Evolutionary conservation across 2,113 vertebrate species (phyloP).

Genomic region (Gymnogyps californianus): DNA sequence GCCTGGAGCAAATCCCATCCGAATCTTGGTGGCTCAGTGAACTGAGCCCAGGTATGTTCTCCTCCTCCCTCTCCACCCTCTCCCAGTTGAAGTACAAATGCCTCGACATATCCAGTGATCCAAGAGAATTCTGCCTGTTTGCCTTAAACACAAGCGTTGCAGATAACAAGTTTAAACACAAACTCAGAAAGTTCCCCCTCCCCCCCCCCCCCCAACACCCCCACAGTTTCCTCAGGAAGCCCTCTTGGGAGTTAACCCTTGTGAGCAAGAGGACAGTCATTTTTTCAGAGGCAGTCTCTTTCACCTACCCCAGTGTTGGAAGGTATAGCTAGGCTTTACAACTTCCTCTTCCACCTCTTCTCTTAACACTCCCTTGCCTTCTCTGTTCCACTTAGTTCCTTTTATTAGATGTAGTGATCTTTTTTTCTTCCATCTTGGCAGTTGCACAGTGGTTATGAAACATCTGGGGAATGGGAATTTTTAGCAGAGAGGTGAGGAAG

Average conservation of each 20-base stretch:
- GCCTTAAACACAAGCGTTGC: not conserved
- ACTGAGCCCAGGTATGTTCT: not conserved
- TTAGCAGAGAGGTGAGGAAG: not conserved
- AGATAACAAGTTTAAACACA: constrained; percentile 51
- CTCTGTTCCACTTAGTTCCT: not conserved
- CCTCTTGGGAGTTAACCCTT: constrained; percentile 21
- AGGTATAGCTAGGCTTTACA: not conserved
- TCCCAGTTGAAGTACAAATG: not conserved
- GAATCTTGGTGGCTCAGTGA: not conserved
- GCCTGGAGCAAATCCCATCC: not conserved
- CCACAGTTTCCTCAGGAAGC: not conserved
- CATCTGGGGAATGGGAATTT: not conserved
- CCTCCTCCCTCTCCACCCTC: not conserved
- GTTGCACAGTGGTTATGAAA: constrained; percentile 2
- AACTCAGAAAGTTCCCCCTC: too few species aligned
- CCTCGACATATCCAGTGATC: not conserved
- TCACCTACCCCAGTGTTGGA: not conserved
- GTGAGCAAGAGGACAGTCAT: not conserved
- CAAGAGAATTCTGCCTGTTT: not conserved
- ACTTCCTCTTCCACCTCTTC: not conserved
- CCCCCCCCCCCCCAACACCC: not conserved
- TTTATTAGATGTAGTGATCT: not conserved
- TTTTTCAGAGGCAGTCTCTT: not conserved
- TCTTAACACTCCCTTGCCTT: not conserved
- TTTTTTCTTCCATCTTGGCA: not conserved